Conservation (phyloP, 1,140 invertebrate species). For the Aricia agestis region DNA sequence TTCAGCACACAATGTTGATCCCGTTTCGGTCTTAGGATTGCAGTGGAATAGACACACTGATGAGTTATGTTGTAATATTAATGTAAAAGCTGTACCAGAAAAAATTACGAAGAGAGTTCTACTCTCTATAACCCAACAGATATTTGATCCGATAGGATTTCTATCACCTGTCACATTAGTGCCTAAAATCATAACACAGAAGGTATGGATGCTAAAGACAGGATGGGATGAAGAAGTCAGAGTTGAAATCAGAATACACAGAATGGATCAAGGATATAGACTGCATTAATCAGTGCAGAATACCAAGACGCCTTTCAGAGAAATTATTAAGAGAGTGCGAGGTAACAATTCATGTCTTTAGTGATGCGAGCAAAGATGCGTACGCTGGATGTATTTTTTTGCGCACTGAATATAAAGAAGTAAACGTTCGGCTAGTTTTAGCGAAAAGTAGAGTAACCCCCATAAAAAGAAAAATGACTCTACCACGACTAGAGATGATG, state of each 20-base stretch:
- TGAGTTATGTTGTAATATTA: not conserved
- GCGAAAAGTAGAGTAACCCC: too few species aligned
- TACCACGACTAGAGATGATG: too few species aligned
- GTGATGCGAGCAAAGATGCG: too few species aligned
- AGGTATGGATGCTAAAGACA: not conserved
- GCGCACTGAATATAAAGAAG: too few species aligned
- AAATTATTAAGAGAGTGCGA: not conserved
- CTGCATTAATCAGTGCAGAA: not conserved
- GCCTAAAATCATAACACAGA: not conserved
- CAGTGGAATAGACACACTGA: not conserved
- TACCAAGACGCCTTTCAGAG: not conserved
- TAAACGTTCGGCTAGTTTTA: too few species aligned
- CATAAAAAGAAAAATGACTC: too few species aligned
- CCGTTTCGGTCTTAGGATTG: too few species aligned
- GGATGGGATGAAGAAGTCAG: not conserved
- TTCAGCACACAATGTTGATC: too few species aligned
- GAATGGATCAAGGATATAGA: not conserved
- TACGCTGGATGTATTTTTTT: too few species aligned
- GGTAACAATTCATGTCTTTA: too few species aligned
- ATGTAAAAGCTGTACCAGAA: not conserved
- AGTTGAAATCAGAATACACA: not conserved
- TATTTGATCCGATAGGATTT: slow-evolving; percentile 2
- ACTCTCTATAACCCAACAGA: not conserved
- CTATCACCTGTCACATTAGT: not conserved
- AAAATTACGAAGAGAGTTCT: not conserved